Evolutionary conservation across 2,113 vertebrate species (phyloP).

Genomic region (Hippocampus zosterae): DNA sequence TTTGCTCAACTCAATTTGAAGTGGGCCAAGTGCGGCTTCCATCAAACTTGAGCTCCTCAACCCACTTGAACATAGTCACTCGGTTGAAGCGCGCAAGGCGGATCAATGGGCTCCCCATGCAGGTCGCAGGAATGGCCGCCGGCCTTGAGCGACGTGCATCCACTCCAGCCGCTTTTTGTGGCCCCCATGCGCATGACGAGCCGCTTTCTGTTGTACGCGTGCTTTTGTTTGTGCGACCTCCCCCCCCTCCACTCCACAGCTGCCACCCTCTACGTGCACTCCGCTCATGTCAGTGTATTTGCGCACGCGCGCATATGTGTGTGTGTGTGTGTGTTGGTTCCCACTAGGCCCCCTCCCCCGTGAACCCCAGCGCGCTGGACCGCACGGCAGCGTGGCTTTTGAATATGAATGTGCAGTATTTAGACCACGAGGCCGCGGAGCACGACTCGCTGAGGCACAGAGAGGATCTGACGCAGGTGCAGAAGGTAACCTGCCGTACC

Average conservation of each 20-base stretch:
- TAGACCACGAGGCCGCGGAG: constrained; percentile 94
- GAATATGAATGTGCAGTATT: constrained; percentile 98
- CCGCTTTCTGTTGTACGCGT: constrained; percentile 62
- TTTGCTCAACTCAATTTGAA: too few species aligned
- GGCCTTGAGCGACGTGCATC: constrained; percentile 21
- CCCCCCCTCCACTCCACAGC: not conserved
- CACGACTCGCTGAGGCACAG: constrained; percentile 91
- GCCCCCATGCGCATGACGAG: constrained; percentile 54
- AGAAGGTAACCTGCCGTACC: constrained; percentile 85
- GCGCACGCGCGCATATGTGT: constrained; percentile 41
- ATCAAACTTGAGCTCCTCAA: too few species aligned
- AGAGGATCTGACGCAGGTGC: constrained; percentile 93
- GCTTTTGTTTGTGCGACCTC: constrained; percentile 38
- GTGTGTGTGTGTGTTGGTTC: constrained; percentile 69
- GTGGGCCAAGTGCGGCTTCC: too few species aligned
- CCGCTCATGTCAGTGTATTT: constrained; percentile 54
- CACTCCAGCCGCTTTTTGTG: constrained; percentile 60
- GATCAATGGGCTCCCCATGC: too few species aligned
- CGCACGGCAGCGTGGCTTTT: constrained; percentile 98
- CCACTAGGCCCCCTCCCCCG: constrained; percentile 95
- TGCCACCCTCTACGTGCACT: constrained; percentile 52
- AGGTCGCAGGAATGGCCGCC: too few species aligned
- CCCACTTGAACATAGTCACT: too few species aligned
- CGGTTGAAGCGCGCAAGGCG: too few species aligned
- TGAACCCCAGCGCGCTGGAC: constrained; percentile 98